Conservation (phyloP, 2,797 vertebrate species). For the Peromyscus aztecus region DNA sequence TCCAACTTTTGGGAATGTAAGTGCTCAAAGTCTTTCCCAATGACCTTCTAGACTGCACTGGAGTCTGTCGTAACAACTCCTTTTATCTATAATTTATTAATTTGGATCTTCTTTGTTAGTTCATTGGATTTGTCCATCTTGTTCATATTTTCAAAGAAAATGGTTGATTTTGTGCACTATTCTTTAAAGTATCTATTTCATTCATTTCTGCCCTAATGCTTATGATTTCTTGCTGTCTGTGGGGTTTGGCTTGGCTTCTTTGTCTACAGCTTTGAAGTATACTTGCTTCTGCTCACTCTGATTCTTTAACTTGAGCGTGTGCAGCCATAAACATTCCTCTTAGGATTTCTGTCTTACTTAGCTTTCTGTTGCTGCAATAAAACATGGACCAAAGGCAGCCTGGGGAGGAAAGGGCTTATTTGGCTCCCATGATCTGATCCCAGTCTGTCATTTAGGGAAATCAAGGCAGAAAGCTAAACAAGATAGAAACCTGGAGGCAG, state of each 20-base stretch:
- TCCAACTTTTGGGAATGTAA: not conserved
- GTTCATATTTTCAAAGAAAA: not conserved
- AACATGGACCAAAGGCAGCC: not conserved
- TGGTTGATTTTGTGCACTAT: not conserved
- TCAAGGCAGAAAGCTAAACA: not conserved
- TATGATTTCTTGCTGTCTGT: not conserved
- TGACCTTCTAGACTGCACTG: not conserved
- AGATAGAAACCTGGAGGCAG: not conserved
- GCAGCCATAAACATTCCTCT: not conserved
- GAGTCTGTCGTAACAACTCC: not conserved
- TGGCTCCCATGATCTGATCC: not conserved
- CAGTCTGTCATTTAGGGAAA: not conserved
- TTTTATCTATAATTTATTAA: slow-evolving; percentile 13
- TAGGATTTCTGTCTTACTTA: not conserved
- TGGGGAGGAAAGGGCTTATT: not conserved
- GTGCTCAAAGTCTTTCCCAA: not conserved
- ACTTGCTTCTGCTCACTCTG: not conserved
- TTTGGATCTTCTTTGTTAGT: not conserved
- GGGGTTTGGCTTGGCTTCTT: not conserved
- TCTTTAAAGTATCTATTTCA: not conserved
- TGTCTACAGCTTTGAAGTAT: not conserved
- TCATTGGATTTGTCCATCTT: not conserved
- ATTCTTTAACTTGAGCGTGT: not conserved
- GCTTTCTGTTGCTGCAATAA: not conserved
- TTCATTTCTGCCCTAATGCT: not conserved